Evolutionary conservation across 2,888 invertebrate genomes (phyloP).

Genomic region (Calameuta idolon): DNA sequence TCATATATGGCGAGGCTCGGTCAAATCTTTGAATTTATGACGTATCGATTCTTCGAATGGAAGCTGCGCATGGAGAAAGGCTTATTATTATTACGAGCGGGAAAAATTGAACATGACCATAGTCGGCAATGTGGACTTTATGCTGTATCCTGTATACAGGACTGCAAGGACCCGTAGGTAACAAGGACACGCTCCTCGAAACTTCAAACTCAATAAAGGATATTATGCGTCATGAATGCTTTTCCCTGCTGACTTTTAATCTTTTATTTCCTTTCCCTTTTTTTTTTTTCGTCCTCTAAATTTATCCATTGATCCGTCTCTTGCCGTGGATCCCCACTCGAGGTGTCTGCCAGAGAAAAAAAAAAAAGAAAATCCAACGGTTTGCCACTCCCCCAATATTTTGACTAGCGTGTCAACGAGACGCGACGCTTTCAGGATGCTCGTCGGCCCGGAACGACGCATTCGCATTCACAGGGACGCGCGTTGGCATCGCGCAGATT

Average conservation of each 20-base stretch:
- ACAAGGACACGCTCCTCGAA: neutral
- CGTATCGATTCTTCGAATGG: neutral
- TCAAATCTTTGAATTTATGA: too few relatives aligned
- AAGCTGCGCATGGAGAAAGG: too few relatives aligned
- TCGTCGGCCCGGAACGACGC: slow-evolving; percentile 62
- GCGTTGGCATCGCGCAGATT: slow-evolving; percentile 46
- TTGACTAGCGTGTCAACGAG: slow-evolving; percentile 65
- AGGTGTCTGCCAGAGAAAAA: neutral
- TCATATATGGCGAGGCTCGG: neutral
- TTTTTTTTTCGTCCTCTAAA: neutral
- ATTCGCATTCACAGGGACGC: slow-evolving; percentile 49
- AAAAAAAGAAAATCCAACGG: neutral
- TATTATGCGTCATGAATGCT: neutral
- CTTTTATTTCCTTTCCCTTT: neutral
- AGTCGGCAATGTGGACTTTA: neutral
- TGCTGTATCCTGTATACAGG: neutral
- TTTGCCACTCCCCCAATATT: slow-evolving; percentile 64
- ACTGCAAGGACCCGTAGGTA: neutral
- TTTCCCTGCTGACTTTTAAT: neutral
- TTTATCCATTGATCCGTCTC: neutral
- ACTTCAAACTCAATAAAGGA: neutral
- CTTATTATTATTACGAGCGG: neutral
- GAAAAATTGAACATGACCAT: neutral
- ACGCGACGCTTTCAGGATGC: slow-evolving; percentile 56
- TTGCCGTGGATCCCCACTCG: neutral